Evolutionary conservation across 2,113 vertebrate genomes (phyloP), one percentile per base, ranked within the genome.

Genomic region (Pavo muticus): DNA sequence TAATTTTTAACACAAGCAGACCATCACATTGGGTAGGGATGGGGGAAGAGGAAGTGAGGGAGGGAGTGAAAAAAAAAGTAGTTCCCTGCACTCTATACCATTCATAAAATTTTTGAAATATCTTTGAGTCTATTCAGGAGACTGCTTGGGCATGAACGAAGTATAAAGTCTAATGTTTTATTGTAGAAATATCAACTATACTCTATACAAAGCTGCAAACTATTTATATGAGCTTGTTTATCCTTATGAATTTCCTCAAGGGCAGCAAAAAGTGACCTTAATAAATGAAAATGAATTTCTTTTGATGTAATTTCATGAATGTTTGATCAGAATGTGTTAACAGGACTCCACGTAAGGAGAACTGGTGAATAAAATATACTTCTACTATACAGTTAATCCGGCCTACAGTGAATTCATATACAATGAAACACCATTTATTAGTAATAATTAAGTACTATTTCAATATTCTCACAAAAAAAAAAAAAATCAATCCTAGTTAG

Each of bases 271-370:
- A 89, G 50, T 64, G 32, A 90, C 78, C 79, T 95, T 97, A 96
- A 96, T 94, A 97, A 97, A 97, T 97, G 59, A 97, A 97, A 97
- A 96, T 61, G 27, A 96, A 93, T 95, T 97, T 97, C 59, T 97
- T 97, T 93, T 94, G 82, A 95, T 93, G 89, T 88, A 95, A 96
- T 97, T 97, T 96, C 95, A 96, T 97, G 91, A 97, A 96, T 96
- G 87, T 97, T 97, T 98, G 95, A 98, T 96, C 89, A 89, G 91
- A 91, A 93, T 93, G 84, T 68, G 44, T 79, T 94, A 96, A 91
- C 60, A 95, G 69, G 74, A 94, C 95, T 97, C 56, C 84, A 27
- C 52, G 80, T 25, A 80, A 82, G 84, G 77, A 94, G 90, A 96
- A 94, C 27, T 50, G 45, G n/a, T 69, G 78, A 91, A 96, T 96